A percentile compares a stretch with the other conserved stretches of the same genome.
These are phyloP conservation scores for Eunapius fragilis DNA, from an alignment of 37 sponge, comb jelly and placozoan species.

Conservation along the genomic window DNA sequence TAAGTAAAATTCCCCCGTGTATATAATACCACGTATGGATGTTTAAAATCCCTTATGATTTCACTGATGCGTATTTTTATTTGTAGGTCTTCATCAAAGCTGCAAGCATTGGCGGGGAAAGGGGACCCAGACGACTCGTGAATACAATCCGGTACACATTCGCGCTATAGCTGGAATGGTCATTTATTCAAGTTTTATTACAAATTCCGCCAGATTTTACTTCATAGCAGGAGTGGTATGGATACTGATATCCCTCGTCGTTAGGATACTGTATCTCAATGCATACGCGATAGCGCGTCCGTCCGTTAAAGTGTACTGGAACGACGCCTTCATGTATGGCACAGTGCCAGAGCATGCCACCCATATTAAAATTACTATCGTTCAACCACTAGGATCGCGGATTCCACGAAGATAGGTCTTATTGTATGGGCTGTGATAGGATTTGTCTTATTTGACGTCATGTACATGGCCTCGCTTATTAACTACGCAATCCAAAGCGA, in stretches of 20 bases:
- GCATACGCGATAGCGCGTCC: not conserved
- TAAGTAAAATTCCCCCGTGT: no score
- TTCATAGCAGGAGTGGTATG: not conserved
- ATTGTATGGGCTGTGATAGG: conserved; percentile 48
- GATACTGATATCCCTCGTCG: not conserved
- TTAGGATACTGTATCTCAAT: not conserved
- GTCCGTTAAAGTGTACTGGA: not conserved
- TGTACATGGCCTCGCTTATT: conserved; percentile 62
- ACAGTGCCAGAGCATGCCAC: no score
- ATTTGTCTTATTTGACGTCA: conserved; percentile 65
- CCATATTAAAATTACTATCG: no score
- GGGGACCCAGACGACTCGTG: no score
- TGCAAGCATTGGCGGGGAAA: no score
- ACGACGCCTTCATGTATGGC: not conserved
- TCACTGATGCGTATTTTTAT: no score
- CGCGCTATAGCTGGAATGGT: no score
- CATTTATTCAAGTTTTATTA: no score
- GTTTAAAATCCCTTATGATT: no score
- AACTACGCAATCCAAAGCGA: conserved; percentile 75
- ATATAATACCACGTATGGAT: no score
- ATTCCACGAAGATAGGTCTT: conserved; percentile 14
- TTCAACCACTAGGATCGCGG: conserved; percentile 15
- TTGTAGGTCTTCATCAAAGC: no score
- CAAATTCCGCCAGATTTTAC: not conserved
- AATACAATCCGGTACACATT: no score